These are phyloP conservation scores for Phymanthus crucifer DNA, from an alignment of 92 coral and sea anemone species.

Conservation along the genomic window DNA sequence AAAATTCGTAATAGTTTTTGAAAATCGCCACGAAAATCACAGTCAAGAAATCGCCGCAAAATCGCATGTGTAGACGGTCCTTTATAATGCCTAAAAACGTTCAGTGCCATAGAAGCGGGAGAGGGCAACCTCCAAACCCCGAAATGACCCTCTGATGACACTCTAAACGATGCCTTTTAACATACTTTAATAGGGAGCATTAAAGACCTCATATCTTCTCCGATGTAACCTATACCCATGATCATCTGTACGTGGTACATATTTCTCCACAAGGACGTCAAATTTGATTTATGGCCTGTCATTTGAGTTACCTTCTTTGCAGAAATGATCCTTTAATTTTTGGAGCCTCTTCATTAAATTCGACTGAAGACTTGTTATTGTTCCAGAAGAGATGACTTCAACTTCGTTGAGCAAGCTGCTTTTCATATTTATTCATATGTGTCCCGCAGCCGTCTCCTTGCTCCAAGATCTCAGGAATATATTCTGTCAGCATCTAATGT, in stretches of 20 bases:
- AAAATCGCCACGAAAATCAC: too few species aligned
- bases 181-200: background rate
- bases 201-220: background rate
- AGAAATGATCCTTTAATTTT: background rate
- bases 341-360: background rate
- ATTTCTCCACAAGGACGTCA: background rate
- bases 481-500: conserved; percentile 14
- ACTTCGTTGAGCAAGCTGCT: too few species aligned
- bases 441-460: background rate
- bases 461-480: background rate
- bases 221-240: background rate
- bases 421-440: too few species aligned
- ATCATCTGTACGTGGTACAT: background rate
- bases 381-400: too few species aligned
- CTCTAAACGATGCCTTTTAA: conserved; percentile 7
- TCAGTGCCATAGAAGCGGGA: background rate
- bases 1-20: too few species aligned
- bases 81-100: too few species aligned
- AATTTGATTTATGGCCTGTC: background rate
- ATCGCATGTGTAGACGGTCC: too few species aligned
- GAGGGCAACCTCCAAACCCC: background rate
- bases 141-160: background rate
- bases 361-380: background rate
- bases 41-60: too few species aligned
- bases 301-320: background rate